Conservation (phyloP, 1,140 invertebrate genomes). For the Diplogasteroides magnus region DNA sequence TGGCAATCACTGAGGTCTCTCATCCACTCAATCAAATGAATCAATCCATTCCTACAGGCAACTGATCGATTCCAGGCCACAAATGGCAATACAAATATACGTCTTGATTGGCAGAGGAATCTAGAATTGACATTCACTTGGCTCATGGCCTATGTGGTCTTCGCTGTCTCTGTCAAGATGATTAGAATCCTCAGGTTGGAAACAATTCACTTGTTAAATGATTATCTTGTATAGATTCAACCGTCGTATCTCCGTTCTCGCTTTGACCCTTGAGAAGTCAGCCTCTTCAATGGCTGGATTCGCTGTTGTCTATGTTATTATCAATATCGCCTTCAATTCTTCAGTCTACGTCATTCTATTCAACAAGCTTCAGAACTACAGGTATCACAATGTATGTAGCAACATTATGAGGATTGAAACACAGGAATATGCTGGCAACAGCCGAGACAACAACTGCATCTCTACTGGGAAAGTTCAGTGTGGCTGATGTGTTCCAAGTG, state of each 20-base stretch:
- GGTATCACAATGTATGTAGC: not conserved
- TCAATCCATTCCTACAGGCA: constrained; percentile 47
- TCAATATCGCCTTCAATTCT: constrained; percentile 56
- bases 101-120: constrained; percentile 59
- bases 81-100: constrained; percentile 61
- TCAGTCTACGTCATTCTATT: constrained; percentile 62
- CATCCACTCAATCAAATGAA: not conserved
- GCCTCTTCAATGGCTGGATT: constrained; percentile 55
- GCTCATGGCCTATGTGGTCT: constrained; percentile 60
- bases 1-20: not conserved
- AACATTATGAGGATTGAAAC: constrained; percentile 42
- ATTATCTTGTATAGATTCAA: constrained; percentile 59
- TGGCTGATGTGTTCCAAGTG: constrained; percentile 58
- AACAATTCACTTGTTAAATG: not conserved
- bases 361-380: constrained; percentile 44
- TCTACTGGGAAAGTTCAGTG: constrained; percentile 63
- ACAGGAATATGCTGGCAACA: constrained; percentile 59
- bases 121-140: constrained; percentile 60
- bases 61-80: constrained; percentile 56
- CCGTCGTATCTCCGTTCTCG: constrained; percentile 58
- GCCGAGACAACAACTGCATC: constrained; percentile 61
- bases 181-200: constrained; percentile 58
- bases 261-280: constrained; percentile 54
- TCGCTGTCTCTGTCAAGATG: constrained; percentile 61
- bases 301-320: constrained; percentile 56